Percentiles rank a stretch among this genome's conserved stretches.
Evolutionary conservation across 2,797 vertebrate species (phyloP).

Genomic region (Pangasius larnaudii): DNA sequence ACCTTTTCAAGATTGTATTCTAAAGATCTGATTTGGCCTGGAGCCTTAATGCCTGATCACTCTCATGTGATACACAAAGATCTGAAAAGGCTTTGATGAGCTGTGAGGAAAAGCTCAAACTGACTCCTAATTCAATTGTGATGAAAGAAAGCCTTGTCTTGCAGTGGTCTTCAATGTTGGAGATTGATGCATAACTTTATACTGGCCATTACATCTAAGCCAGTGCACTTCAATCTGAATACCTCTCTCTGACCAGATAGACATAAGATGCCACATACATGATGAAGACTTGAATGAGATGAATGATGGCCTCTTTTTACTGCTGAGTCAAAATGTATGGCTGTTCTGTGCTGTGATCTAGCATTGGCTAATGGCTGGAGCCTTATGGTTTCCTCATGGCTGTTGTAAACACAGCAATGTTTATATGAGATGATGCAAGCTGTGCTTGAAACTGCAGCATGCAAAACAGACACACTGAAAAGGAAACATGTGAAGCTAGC

Average conservation of each 20-base stretch:
- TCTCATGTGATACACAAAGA: neutral
- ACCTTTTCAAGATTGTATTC: neutral
- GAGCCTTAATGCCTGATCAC: neutral
- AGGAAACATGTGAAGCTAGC: neutral
- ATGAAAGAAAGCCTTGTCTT: neutral
- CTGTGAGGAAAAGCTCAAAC: neutral
- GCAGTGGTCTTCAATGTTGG: neutral
- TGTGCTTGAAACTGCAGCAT: neutral
- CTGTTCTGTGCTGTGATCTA: neutral
- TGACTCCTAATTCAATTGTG: conserved; percentile 1
- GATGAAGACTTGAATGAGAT: neutral
- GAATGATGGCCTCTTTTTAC: neutral
- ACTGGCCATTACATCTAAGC: neutral
- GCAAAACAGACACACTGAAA: neutral
- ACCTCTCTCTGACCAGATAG: neutral
- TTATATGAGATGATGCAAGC: neutral
- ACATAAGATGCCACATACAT: neutral
- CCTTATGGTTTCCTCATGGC: neutral
- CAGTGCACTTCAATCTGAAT: neutral
- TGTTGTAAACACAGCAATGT: neutral
- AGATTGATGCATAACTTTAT: neutral
- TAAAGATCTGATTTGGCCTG: conserved; percentile 1
- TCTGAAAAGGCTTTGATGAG: neutral
- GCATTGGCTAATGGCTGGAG: neutral
- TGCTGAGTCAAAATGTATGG: conserved; percentile 9